phyloP scores from a whole-genome alignment of 2,888 invertebrate genomes.

The Tenthredo distinguenda region DNA sequence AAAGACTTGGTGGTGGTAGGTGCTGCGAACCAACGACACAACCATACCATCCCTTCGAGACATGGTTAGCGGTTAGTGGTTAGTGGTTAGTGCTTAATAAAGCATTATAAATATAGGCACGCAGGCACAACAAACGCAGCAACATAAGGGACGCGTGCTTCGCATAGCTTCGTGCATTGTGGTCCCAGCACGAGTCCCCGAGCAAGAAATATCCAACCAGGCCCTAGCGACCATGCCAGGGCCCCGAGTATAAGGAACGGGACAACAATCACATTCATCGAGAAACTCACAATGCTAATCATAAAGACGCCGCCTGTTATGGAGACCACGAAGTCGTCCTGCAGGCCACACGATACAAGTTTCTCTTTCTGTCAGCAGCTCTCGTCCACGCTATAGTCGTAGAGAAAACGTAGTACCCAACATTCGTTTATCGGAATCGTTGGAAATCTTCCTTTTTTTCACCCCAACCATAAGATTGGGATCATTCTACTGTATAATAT shows the following conservation, averaged over 20 bases:
- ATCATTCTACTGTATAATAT: background rate
- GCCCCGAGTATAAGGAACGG: slow-evolving; percentile 61
- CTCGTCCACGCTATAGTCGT: background rate
- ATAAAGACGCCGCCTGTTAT: slow-evolving; percentile 77
- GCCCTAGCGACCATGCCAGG: slow-evolving; percentile 59
- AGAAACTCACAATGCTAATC: slow-evolving; percentile 76
- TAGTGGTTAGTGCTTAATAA: slow-evolving; percentile 72
- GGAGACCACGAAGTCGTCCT: slow-evolving; percentile 58
- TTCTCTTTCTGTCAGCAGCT: slow-evolving; percentile 51
- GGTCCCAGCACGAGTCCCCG: slow-evolving; percentile 72
- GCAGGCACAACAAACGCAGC: slow-evolving; percentile 67
- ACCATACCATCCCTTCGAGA: slow-evolving; percentile 45
- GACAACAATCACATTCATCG: slow-evolving; percentile 78
- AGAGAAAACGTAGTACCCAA: background rate
- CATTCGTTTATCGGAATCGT: background rate
- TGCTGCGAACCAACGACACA: slow-evolving; percentile 49
- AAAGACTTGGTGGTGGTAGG: slow-evolving; percentile 29
- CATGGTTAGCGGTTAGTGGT: slow-evolving; percentile 50
- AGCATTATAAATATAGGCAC: slow-evolving; percentile 76
- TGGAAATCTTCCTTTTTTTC: slow-evolving; percentile 5
- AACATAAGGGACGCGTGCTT: slow-evolving; percentile 76
- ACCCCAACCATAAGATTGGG: background rate
- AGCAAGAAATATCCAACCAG: slow-evolving; percentile 51
- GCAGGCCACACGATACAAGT: slow-evolving; percentile 32
- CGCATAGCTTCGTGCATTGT: slow-evolving; percentile 75